Percentiles rank a stretch among this genome's conserved stretches.
These are phyloP conservation scores for Acanthosepion lycidas DNA, from an alignment of 2,888 invertebrate genomes.

Conservation along the genomic window DNA sequence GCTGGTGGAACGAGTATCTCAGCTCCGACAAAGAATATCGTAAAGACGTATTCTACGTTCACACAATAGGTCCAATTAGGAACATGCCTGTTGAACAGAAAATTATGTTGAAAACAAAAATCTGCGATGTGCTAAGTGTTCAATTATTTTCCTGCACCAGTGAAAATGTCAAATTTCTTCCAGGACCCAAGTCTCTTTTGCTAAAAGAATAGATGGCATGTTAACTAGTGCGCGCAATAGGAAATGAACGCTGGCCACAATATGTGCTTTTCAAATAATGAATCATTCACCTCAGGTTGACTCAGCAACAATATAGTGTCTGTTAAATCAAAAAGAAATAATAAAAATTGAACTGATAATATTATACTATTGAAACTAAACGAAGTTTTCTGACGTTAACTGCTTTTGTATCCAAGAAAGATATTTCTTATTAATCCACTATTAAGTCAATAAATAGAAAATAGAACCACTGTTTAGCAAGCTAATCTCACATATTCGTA, in stretches of 20 bases:
- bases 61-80: constrained; percentile 16
- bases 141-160: not conserved
- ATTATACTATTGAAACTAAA: no score
- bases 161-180: not conserved
- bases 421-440: no score
- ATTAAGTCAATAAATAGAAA: no score
- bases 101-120: not conserved
- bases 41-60: not conserved
- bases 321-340: not conserved
- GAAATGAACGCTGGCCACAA: not conserved
- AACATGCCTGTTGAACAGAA: not conserved
- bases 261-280: not conserved
- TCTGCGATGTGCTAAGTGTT: not conserved
- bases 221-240: not conserved
- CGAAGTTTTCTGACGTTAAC: no score
- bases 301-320: not conserved
- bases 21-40: not conserved
- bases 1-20: not conserved
- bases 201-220: not conserved
- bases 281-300: not conserved
- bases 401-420: no score
- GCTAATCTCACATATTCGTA: no score
- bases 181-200: not conserved
- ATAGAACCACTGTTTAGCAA: no score
- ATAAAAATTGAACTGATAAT: no score